Evolutionary conservation across 2,888 invertebrate genomes (phyloP), one percentile per base, ranked within the genome.

Genomic region (Torymus aiolomorphi): DNA sequence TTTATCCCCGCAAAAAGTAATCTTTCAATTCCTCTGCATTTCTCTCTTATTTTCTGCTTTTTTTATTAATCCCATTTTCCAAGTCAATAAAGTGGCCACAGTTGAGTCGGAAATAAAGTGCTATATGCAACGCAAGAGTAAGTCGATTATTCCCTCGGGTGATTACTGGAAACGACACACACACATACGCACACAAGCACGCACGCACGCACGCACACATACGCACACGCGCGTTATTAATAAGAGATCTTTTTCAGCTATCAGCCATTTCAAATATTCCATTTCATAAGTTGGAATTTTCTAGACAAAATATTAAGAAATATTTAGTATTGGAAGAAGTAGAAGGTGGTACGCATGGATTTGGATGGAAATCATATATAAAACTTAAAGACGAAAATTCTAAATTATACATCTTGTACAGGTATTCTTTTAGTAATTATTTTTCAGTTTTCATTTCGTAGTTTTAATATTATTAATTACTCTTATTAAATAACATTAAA

Each of bases 361-460:
- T 31, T 94, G 75, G 92, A 92, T 83, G 92, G 10, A 86, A 93
- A 67, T 92, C 93, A 75, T 91, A 92, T 84, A 76, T 80, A 59
- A 92, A 92, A 90, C 93, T 93, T 42, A 87, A 93, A 54, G 92
- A 91, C 83, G 92, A 93, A 79, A 93, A 93, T 84, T 93, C 93
- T 88, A 95, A 94, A 63, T 59, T 42, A 18, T 92, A 94, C 76
- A 92, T 95, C 85, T 93, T 94, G 86, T 95, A 93, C 91, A 94
- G 93, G 95, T 95, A 86, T 83, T 20, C 71, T 66, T n/a, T 67
- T 71, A 78, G 14, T 69, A 59, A 24, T 1, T 59, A 57, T 51
- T 66, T 69, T 70, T 59, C 51, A 79, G 20, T 59, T 57, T 57
- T 49, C 31, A 49, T 52, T 66, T 81, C 11, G 71, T 63, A 70